Base-by-base conservation (phyloP, 1,140 invertebrate species). In the Kradibia gibbosae region DNA sequence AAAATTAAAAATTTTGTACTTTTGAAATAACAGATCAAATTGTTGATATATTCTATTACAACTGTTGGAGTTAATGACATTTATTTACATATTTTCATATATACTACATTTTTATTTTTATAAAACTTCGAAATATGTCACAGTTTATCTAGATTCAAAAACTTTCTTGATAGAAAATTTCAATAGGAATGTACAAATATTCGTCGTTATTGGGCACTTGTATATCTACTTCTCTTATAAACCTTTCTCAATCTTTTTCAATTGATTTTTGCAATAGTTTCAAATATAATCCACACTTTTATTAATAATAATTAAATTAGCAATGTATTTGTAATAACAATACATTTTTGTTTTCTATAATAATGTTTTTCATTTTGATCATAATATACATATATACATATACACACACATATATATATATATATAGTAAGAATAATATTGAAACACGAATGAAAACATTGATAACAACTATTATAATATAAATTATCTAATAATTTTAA, bases 21-120 rank as follows among this genome's bases (percentile, higher is more conserved):
- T 13, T 45, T 8, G 20, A 53, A 53, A 53, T 3, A 53, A 75
- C 22, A 3, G 22, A 7, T 42, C 60, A 39, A 62, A 34, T n/a
- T 25, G 62, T 36, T 42, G 25, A 60, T 36, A 60, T 48, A 42
- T 25, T 67, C 17, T 48, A 48, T 10, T 36, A 48, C 13, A 74
- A 75, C 31, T 71, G 25, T 71, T 76, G 45, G 42, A 81, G 75
- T 81, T 31, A 76, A 53, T 71, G 11, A 77, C 36, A 75, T 74
- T 77, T 76, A 76, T 71, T 76, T 81, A 74, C 71, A 70, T 36
- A 15, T 74, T 71, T 76, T 81, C 71, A 81, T 62, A 76, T 70
- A 50, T 42, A 48, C 60, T 81, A 81, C 80, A 81, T 65, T 48
- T 50, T 73, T 17, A n/a, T 78, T 53, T 67, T 62, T 78, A 67